These are phyloP conservation scores for Eulemur albifrons DNA, from an alignment of 2,797 vertebrate species.

Conservation along the genomic window DNA sequence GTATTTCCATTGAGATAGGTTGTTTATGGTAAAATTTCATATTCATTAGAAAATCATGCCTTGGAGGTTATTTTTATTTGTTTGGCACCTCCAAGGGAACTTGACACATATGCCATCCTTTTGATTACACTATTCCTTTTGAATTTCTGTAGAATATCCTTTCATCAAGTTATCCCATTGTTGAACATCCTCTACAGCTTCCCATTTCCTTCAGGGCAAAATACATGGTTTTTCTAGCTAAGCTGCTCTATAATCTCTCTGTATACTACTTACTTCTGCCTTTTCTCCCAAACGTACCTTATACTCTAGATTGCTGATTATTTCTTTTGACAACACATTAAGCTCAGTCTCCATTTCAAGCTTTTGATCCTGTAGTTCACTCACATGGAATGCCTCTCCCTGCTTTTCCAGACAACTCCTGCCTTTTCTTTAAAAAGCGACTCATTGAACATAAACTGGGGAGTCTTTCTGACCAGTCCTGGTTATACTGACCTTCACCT, in stretches of 20 bases:
- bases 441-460: neutral
- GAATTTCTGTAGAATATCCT: neutral
- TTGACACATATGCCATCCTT: neutral
- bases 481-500: neutral
- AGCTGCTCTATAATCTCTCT: neutral
- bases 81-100: constrained; percentile 15
- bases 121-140: neutral
- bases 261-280: neutral
- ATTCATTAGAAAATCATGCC: constrained; percentile 3
- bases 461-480: neutral
- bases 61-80: constrained; percentile 28
- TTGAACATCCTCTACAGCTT: neutral
- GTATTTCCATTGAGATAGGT: neutral
- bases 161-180: neutral
- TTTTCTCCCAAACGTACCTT: neutral
- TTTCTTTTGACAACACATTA: neutral
- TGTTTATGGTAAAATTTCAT: constrained; percentile 36
- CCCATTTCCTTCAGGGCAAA: neutral
- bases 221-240: neutral
- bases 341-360: neutral
- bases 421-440: neutral
- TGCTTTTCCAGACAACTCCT: neutral
- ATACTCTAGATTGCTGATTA: neutral
- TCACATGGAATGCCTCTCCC: neutral
- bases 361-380: neutral